These are phyloP conservation scores for Aricia artaxerxes DNA, from an alignment of 2,888 invertebrate species.

Conservation along the genomic window DNA sequence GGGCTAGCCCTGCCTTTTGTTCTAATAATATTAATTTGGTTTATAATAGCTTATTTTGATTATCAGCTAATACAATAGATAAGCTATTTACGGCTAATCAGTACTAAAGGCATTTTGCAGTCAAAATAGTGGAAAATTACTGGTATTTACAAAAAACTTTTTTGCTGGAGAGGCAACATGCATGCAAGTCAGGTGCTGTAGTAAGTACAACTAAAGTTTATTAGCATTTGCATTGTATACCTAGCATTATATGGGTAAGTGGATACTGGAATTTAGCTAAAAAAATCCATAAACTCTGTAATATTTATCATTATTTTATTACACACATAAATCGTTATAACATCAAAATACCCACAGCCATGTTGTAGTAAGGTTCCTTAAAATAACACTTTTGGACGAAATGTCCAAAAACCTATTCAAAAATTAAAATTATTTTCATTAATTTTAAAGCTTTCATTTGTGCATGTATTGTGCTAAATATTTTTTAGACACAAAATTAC, in stretches of 20 bases:
- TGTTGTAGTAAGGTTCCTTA: neutral
- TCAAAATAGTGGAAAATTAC: neutral
- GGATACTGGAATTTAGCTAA: neutral
- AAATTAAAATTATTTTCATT: neutral
- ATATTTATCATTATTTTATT: neutral
- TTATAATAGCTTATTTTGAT: constrained; percentile 7
- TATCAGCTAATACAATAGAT: neutral
- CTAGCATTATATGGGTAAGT: neutral
- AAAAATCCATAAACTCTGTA: neutral
- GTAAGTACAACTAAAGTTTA: too few species aligned
- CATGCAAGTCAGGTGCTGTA: too few species aligned
- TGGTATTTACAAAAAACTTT: neutral
- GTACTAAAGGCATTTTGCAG: neutral
- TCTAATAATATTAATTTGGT: neutral
- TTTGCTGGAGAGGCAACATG: too few species aligned
- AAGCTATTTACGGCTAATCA: neutral
- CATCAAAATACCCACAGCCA: constrained; percentile 6
- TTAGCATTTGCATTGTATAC: too few species aligned
- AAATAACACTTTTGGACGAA: neutral
- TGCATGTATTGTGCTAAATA: neutral
- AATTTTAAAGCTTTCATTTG: neutral
- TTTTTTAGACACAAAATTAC: neutral
- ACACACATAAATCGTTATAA: neutral
- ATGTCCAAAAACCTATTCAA: neutral
- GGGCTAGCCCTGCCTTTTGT: neutral